Base-by-base conservation (phyloP, 2,888 invertebrate genomes). In the Sinhomidia bicolor region DNA sequence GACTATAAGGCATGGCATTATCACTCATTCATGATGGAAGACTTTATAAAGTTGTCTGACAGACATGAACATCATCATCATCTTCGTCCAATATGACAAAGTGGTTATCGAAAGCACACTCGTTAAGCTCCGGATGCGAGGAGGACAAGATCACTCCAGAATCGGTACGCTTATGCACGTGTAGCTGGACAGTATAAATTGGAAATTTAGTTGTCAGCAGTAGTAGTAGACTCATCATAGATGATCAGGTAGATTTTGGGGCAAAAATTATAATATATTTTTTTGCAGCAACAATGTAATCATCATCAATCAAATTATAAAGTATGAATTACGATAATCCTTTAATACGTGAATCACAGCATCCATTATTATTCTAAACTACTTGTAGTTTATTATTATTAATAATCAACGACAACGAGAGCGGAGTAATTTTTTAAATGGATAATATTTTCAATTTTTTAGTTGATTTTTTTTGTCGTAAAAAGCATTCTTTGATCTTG, bases 31-130 rank as follows among this genome's bases (percentile, higher is more conserved):
- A 26, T 26, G 2, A 29, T n/a, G 51, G 14, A 32, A 44, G 44
- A 65, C 62, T 60, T 41, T 78, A 88, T 17, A 88, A 41, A 82
- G n/a, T 82, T n/a, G 87, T 82, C 32, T 88, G 87, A 65, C 62
- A 78, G 36, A 65, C 20, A 60, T 23, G 44, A 12, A 32, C 62
- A 65, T 76, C 84, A 68, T 26, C n/a, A 29, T 85, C 76, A 26
- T 41, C 36, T 2, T 41, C 76, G 23, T 87, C 81, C 51, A 68
- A 32, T n/a, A 54, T 29, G 47, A 65, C 71, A 54, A 71, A 54
- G 14, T 74, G 32, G 41, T 68, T 71, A 9, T 65, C 54, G 62
- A 57, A 47, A 62, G 81, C 71, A 17, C 47, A 60, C 41, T 51
- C 51, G 54, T 32, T 80, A 47, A 79, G 54, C 26, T 86, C 86